Base-by-base conservation (phyloP, 2,113 vertebrate species). In the Megaleporinus macrocephalus region DNA sequence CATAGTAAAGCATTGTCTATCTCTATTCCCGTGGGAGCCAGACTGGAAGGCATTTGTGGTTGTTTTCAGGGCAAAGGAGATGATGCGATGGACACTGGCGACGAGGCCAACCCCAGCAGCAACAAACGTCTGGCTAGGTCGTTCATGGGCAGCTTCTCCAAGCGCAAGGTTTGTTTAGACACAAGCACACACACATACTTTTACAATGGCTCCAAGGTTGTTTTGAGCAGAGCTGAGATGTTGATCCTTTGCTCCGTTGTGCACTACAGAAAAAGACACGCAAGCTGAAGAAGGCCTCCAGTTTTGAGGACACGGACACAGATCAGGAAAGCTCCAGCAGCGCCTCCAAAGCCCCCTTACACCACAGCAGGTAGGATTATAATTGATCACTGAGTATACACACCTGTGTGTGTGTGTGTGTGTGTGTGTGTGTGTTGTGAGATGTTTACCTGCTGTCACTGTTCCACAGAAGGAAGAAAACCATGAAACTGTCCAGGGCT, bases 401-500 rank as follows among this genome's bases (percentile, higher is more conserved):
- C 4, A 53, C 15, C 55, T 53, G 0, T 1, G 24, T n/a, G 62
- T 47, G 16, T 27, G 26, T 63, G 53, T 30, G 57, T 70, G 44
- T 27, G 59, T 30, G 6, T 78, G 53, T 53, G 59, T 30, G 10
- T 78, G 62, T 53, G 24, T 57, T 33, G 0, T 36, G 5, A 26
- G 15, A 7, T 63, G 47, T 41, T 79, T 55, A 62, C 22, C 5
- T 20, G 14, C 51, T 78, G 15, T 53, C 71, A 20, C 51, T 84
- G n/a, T 41, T 16, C 26, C 27, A 29, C 84, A 95, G 94, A 80
- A 93, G 97, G 91, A 98, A 97, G 94, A 99, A 98, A 89, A 99
- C 97, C 9, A 96, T 99, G 98, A 96, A 98, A 88, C 89, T 99
- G 55, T 98, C 96, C 5, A 94, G 98, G 63, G 98, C 98, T 0